Conservation (phyloP, 1,140 invertebrate species). For the Euura lappo region DNA sequence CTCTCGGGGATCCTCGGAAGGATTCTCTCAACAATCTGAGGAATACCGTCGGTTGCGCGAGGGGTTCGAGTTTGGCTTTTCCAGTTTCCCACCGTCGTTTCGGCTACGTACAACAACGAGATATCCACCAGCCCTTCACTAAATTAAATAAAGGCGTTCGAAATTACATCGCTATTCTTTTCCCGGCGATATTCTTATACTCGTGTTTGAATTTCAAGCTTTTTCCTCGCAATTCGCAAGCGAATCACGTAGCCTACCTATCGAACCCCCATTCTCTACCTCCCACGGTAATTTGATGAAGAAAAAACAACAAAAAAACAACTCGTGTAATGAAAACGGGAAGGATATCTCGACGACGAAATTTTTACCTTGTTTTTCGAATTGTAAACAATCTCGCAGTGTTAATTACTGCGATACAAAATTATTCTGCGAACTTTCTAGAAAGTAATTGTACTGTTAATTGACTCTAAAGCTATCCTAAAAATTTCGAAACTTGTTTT, state of each 20-base stretch:
- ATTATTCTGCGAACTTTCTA: too few species aligned
- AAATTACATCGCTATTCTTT: slow-evolving; percentile 6
- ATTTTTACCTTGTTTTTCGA: too few species aligned
- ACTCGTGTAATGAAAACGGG: not conserved
- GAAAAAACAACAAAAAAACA: not conserved
- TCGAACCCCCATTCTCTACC: too few species aligned
- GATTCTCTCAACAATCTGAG: too few species aligned
- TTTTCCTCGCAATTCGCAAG: not conserved
- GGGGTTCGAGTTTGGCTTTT: not conserved
- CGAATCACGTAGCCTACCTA: not conserved
- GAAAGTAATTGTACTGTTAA: too few species aligned
- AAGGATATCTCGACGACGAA: too few species aligned
- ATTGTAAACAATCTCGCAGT: too few species aligned
- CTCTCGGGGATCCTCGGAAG: not conserved
- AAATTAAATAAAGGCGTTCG: not conserved
- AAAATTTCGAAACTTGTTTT: too few species aligned
- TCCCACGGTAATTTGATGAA: not conserved
- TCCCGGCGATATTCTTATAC: not conserved
- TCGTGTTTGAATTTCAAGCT: not conserved
- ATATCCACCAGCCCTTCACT: not conserved
- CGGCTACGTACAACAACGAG: not conserved
- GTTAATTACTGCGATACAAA: too few species aligned
- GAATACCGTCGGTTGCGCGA: not conserved
- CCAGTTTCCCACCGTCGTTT: not conserved
- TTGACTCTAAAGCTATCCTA: too few species aligned